Evolutionary conservation across 2,888 invertebrate species (phyloP).

Genomic region (Caenorhabditis doughertyi): DNA sequence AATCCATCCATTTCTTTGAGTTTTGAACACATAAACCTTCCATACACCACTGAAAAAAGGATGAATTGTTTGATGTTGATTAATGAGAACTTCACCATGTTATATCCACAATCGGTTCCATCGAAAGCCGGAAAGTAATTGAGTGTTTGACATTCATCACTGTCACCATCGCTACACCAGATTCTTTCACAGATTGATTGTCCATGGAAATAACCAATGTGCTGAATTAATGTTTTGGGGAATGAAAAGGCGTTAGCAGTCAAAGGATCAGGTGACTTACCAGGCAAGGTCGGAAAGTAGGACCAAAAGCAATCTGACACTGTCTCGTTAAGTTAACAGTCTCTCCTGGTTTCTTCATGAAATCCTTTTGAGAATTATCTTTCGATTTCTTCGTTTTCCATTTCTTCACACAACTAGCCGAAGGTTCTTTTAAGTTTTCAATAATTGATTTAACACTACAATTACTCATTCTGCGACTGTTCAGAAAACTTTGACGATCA

Average conservation of each 20-base stretch:
- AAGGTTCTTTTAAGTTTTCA: constrained; percentile 62
- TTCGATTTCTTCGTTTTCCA: constrained; percentile 36
- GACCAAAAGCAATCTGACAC: constrained; percentile 80
- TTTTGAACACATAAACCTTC: constrained; percentile 76
- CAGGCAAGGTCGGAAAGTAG: constrained; percentile 75
- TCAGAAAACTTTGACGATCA: constrained; percentile 54
- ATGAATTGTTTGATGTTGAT: not conserved
- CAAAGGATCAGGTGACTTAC: constrained; percentile 59
- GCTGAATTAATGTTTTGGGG: constrained; percentile 57
- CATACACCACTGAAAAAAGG: constrained; percentile 78
- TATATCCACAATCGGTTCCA: constrained; percentile 78
- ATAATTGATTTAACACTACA: constrained; percentile 65
- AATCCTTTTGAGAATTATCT: constrained; percentile 16
- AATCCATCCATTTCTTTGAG: constrained; percentile 69
- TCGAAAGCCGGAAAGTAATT: constrained; percentile 80
- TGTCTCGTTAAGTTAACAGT: constrained; percentile 72
- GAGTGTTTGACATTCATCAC: constrained; percentile 79
- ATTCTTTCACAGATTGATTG: constrained; percentile 75
- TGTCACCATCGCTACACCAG: constrained; percentile 80
- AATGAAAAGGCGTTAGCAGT: not conserved
- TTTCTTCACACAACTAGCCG: constrained; percentile 66
- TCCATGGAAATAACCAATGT: constrained; percentile 69
- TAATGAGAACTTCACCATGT: constrained; percentile 64
- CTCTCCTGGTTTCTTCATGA: constrained; percentile 69
- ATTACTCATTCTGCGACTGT: constrained; percentile 65